A percentile compares a stretch with the other conserved stretches of the same genome.
phyloP scores from a whole-genome alignment of 2,888 invertebrate species.

The Amphipoea oculea region DNA sequence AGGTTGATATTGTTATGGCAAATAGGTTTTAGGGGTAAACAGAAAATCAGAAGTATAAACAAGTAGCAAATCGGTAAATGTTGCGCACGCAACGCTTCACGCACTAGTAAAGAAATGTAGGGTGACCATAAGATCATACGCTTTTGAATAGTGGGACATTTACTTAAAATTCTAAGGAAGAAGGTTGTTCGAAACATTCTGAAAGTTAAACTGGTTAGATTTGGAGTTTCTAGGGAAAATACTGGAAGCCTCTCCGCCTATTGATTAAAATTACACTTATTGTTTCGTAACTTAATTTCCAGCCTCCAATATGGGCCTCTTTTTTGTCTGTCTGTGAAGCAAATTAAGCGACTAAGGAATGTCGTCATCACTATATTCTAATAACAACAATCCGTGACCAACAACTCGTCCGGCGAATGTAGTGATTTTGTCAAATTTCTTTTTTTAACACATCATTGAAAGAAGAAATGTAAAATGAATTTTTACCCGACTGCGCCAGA shows the following conservation, averaged over 20 bases:
- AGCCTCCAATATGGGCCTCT: not conserved
- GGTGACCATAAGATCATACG: conserved; percentile 60
- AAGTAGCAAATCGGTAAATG: conserved; percentile 70
- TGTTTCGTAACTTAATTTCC: no score
- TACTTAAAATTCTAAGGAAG: not conserved
- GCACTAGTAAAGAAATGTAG: conserved; percentile 79
- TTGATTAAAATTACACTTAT: no score
- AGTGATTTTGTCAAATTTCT: no score
- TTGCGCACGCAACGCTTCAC: conserved; percentile 78
- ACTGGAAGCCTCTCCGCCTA: no score
- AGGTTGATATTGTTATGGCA: conserved; percentile 51
- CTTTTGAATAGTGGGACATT: not conserved
- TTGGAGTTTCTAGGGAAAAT: no score
- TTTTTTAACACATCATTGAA: no score
- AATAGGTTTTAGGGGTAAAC: conserved; percentile 49
- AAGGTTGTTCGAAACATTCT: no score
- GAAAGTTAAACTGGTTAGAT: no score
- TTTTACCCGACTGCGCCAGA: no score
- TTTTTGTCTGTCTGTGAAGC: not conserved
- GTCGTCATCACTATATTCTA: not conserved
- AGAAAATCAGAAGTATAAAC: conserved; percentile 56
- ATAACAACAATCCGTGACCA: not conserved
- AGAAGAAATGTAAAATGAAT: no score
- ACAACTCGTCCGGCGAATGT: not conserved
- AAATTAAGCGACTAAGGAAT: not conserved